Conservation (phyloP, 1,140 invertebrate species). For the Leptopilina clavipes region DNA sequence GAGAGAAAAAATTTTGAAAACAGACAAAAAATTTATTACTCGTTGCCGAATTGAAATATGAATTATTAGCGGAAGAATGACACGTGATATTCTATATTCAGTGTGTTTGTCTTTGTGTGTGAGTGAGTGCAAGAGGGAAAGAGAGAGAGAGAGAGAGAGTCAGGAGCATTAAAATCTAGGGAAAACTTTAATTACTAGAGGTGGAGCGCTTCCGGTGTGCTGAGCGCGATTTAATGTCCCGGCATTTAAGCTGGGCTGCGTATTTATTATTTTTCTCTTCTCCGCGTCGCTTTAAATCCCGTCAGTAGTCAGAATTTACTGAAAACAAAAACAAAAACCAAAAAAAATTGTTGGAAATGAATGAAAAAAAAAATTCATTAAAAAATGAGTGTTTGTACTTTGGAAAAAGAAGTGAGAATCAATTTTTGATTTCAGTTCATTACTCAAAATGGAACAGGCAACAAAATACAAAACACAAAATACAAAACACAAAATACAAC, state of each 20-base stretch:
- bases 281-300: conserved; percentile 17
- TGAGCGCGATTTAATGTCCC: conserved; percentile 30
- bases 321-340: neutral
- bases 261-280: conserved; percentile 31
- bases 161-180: conserved; percentile 4
- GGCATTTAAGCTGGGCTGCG: conserved; percentile 24
- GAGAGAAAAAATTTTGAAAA: neutral
- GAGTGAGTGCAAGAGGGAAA: no score
- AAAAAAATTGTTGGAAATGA: no score
- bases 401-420: no score
- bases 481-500: no score
- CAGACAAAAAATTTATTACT: neutral
- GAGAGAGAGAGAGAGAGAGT: neutral
- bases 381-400: no score
- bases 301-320: conserved; percentile 14
- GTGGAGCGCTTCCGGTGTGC: conserved; percentile 17
- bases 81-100: conserved; percentile 24
- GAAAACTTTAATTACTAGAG: conserved; percentile 33
- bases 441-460: no score
- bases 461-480: no score
- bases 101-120: no score
- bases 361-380: no score
- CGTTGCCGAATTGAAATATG: neutral
- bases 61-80: conserved; percentile 29
- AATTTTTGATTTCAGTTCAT: no score